Evolutionary conservation across 1,140 invertebrate genomes (phyloP), one percentile per base, ranked within the genome.

Genomic region (Papilio glaucus): DNA sequence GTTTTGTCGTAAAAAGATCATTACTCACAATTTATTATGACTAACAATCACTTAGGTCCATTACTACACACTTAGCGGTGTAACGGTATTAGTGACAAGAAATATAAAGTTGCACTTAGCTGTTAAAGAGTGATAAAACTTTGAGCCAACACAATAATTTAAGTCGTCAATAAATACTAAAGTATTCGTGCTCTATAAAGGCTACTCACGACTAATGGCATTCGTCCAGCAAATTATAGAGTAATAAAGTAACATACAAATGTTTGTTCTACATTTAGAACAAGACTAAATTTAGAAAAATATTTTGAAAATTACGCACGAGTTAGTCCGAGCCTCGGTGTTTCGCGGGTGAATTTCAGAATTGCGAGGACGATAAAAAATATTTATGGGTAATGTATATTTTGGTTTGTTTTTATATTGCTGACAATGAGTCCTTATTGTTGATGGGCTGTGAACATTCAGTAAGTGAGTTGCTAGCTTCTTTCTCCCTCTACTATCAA

Each of bases 1-100:
- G 15, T 24, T 45, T 57, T 57, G 49, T 57, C 49, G 49, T 57
- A 57, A 57, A 57, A 45, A 45, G 42, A 15, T 18, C 49, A 26
- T 57, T 57, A 57, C 24, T 57, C 49, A 26, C 21, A 57, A 57
- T 57, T 57, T 57, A 57, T 53, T 53, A 24, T 57, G 12, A 26
- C 49, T 18, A 53, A 53, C 45, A 53, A 53, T 53, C 45, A 53
- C 18, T 33, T 33, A 33, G 2, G 49, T 57, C 18, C 49, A 57
- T 57, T 57, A 57, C 49, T 24, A 24, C 18, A 24, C 49, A 57
- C 49, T 57, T 57, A 57, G 24, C 9, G 49, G 1, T 9, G 49
- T 57, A 24, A 57, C 21, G 21, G 49, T 57, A 24, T 57, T 24
- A 57, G 49, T 57, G 21, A 12, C 21, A 53, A 42, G 42, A 45